Evolutionary conservation across 2,888 invertebrate genomes (phyloP).

Genomic region (Ectropis crepuscularia): DNA sequence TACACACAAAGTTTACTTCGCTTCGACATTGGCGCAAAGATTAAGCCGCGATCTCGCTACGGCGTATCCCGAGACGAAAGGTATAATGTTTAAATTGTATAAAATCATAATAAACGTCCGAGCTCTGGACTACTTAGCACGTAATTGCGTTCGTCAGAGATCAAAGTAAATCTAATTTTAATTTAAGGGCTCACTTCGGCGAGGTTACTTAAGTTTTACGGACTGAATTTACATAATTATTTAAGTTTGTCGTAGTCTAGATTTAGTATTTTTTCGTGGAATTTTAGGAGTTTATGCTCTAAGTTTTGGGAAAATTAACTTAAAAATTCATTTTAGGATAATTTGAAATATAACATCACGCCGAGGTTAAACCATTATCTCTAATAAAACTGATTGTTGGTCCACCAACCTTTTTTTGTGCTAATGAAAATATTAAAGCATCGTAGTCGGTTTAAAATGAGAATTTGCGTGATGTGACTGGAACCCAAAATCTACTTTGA

Average conservation of each 20-base stretch:
- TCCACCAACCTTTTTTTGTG: too few relatives aligned
- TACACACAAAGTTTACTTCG: constrained; percentile 34
- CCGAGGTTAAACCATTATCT: too few relatives aligned
- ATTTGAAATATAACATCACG: neutral
- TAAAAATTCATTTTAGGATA: constrained; percentile 17
- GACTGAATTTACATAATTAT: constrained; percentile 35
- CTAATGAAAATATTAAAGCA: too few relatives aligned
- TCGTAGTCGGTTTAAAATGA: too few relatives aligned
- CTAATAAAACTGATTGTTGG: too few relatives aligned
- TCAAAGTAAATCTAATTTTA: constrained; percentile 36
- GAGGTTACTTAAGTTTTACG: constrained; percentile 34
- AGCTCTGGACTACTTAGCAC: constrained; percentile 30
- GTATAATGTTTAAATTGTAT: constrained; percentile 28
- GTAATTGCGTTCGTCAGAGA: constrained; percentile 33
- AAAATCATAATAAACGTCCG: constrained; percentile 31
- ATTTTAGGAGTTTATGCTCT: constrained; percentile 15
- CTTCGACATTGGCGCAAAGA: constrained; percentile 33
- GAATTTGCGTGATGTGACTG: too few relatives aligned
- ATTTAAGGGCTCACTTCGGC: constrained; percentile 32
- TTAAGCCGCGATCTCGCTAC: constrained; percentile 57
- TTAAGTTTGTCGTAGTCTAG: constrained; percentile 30
- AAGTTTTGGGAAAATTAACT: constrained; percentile 23
- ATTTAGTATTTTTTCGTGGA: constrained; percentile 25
- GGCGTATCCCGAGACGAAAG: constrained; percentile 34
- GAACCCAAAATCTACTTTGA: too few relatives aligned